phyloP scores from a whole-genome alignment of 2,888 invertebrate genomes.

The Cephus spinipes region DNA sequence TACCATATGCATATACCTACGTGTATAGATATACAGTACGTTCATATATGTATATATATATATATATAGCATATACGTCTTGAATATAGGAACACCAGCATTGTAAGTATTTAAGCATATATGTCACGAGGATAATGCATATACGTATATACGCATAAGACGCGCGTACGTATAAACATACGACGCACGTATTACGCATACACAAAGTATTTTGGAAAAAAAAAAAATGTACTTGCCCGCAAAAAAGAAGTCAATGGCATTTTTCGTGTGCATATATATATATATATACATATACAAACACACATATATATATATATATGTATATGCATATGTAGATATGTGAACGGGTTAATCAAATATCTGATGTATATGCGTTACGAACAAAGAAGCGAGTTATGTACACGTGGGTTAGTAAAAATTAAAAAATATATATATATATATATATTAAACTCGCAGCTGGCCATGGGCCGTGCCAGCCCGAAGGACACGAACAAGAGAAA shows the following conservation, averaged over 20 bases:
- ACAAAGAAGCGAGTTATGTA: constrained; percentile 67
- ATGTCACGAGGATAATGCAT: constrained; percentile 23
- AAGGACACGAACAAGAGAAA: background rate
- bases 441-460: background rate
- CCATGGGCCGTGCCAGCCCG: background rate
- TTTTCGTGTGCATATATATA: constrained; percentile 21
- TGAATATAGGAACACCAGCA: background rate
- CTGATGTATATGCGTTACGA: constrained; percentile 61
- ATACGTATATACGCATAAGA: constrained; percentile 23
- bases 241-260: background rate
- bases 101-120: background rate
- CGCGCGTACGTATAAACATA: constrained; percentile 27
- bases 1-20: background rate
- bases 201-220: background rate
- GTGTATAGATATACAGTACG: background rate
- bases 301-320: constrained; percentile 25
- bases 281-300: constrained; percentile 26
- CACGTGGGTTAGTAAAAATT: constrained; percentile 64
- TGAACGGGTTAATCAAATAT: constrained; percentile 12
- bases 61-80: background rate
- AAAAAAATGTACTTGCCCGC: background rate
- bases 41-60: background rate
- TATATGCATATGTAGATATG: constrained; percentile 12
- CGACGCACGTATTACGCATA: constrained; percentile 22
- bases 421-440: constrained; percentile 16